Evolutionary conservation across 2,888 invertebrate species (phyloP).

Genomic region (Helleia helle): DNA sequence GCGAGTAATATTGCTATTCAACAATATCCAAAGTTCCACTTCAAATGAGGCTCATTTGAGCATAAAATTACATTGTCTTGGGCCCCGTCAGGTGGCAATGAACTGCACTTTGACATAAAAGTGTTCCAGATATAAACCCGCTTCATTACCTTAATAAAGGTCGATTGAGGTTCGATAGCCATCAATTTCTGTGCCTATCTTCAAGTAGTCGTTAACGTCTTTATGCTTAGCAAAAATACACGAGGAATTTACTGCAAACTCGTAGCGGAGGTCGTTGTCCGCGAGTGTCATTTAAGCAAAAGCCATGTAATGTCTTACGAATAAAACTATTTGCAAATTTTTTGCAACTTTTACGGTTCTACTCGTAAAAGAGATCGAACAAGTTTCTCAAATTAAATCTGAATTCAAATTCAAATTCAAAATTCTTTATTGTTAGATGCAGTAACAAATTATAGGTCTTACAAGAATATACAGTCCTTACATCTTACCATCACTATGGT

Average conservation of each 20-base stretch:
- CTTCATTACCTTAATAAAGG: slow-evolving; percentile 70
- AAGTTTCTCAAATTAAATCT: too few species aligned
- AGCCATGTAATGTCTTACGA: too few species aligned
- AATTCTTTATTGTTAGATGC: too few species aligned
- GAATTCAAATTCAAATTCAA: too few species aligned
- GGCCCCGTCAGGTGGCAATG: slow-evolving; percentile 70
- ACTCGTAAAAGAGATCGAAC: too few species aligned
- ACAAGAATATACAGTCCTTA: too few species aligned
- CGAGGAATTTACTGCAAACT: slow-evolving; percentile 17
- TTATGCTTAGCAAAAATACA: slow-evolving; percentile 28
- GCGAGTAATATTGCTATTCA: slow-evolving; percentile 62
- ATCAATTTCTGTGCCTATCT: slow-evolving; percentile 50
- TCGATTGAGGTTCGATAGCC: slow-evolving; percentile 56
- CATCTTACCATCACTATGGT: too few species aligned
- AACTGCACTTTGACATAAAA: slow-evolving; percentile 74
- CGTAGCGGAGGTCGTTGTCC: not conserved
- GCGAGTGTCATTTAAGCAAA: not conserved
- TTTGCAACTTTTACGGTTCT: too few species aligned
- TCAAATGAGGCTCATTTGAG: slow-evolving; percentile 63
- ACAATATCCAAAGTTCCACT: slow-evolving; percentile 69
- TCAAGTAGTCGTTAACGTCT: slow-evolving; percentile 48
- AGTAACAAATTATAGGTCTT: too few species aligned
- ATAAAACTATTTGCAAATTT: too few species aligned
- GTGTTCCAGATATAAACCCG: slow-evolving; percentile 66
- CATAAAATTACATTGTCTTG: slow-evolving; percentile 73